phyloP scores from a whole-genome alignment of 2,797 vertebrate species.

The Phrynocephalus forsythii region DNA sequence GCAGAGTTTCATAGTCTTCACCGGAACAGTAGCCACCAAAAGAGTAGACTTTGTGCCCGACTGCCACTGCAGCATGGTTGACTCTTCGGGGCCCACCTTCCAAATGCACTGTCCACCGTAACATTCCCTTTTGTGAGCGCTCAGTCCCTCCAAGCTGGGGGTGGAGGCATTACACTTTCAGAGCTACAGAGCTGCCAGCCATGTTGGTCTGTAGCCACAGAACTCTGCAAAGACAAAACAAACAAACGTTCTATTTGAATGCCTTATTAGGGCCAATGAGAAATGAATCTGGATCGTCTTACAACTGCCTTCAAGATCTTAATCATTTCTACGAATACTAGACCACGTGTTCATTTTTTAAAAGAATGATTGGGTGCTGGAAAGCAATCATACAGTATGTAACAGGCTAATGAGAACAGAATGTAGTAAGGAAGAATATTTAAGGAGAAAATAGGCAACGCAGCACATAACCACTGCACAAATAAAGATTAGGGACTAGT shows the following conservation, averaged over 20 bases:
- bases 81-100: conserved; percentile 98
- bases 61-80: conserved; percentile 97
- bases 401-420: not conserved
- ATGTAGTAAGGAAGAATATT: not conserved
- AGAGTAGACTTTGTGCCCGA: conserved; percentile 96
- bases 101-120: conserved; percentile 98
- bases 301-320: not conserved
- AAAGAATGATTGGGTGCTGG: not conserved
- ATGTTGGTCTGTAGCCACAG: not conserved
- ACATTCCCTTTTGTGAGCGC: conserved; percentile 82
- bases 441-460: not conserved
- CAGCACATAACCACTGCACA: not conserved
- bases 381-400: not conserved
- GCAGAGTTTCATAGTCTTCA: conserved; percentile 96
- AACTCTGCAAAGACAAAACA: conserved; percentile 47
- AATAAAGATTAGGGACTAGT: not conserved
- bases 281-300: not conserved
- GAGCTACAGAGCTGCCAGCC: conserved; percentile 65
- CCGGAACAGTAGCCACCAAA: conserved; percentile 99
- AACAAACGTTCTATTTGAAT: not conserved
- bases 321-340: not conserved
- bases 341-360: not conserved
- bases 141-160: conserved; percentile 62
- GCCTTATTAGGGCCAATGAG: not conserved
- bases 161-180: conserved; percentile 63